A percentile compares a stretch with the other conserved stretches of the same genome.
Conservation (phyloP, 1,140 invertebrate species). For the Sarcophaga bullata region DNA sequence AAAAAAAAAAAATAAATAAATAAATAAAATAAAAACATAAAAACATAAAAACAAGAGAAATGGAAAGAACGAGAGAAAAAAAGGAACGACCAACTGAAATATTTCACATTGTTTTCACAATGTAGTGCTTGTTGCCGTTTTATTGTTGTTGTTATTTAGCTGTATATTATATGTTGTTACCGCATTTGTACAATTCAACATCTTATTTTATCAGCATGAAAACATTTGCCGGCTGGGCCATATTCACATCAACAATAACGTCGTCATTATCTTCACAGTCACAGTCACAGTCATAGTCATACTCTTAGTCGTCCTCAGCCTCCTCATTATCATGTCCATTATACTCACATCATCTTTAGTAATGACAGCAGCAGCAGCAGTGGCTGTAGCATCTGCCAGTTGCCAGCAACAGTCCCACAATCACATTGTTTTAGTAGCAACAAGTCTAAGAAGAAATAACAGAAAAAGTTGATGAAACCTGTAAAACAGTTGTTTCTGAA, state of each 20-base stretch:
- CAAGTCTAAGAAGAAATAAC: neutral
- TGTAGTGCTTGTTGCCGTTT: too few species aligned
- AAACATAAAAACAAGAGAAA: neutral
- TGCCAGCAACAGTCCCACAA: neutral
- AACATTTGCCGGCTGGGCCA: neutral
- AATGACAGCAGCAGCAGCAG: too few species aligned
- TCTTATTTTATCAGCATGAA: constrained; percentile 34
- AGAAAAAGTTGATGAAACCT: constrained; percentile 31
- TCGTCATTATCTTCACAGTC: neutral
- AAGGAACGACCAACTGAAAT: neutral
- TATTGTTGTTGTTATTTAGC: neutral
- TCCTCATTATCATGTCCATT: neutral
- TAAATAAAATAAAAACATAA: too few species aligned
- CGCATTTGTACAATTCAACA: constrained; percentile 41
- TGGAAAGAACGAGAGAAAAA: neutral
- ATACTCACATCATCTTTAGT: neutral
- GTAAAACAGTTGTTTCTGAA: constrained; percentile 29
- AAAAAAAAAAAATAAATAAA: neutral
- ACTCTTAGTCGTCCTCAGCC: neutral
- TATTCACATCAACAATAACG: neutral
- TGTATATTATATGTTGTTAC: constrained; percentile 20
- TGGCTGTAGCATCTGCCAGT: too few species aligned
- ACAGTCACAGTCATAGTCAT: neutral
- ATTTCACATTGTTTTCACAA: constrained; percentile 5
- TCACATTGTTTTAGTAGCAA: constrained; percentile 2